Conservation (phyloP, 2,888 invertebrate species). For the Coremacera marginata region DNA sequence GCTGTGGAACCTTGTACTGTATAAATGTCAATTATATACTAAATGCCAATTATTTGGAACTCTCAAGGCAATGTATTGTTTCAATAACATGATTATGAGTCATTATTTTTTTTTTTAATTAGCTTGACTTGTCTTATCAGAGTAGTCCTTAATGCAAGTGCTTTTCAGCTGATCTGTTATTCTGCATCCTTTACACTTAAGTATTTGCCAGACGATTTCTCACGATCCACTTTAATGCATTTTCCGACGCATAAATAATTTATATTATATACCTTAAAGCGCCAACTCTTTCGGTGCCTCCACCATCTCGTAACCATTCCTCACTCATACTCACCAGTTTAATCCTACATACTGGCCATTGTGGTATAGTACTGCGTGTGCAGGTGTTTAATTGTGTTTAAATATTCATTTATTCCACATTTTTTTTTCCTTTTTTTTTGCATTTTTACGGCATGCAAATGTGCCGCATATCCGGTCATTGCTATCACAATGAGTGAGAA, state of each 20-base stretch:
- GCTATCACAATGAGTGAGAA: neutral
- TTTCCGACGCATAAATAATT: neutral
- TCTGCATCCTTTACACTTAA: too few species aligned
- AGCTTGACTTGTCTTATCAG: too few species aligned
- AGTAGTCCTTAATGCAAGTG: too few species aligned
- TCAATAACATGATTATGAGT: too few species aligned
- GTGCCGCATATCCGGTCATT: neutral
- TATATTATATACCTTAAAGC: neutral
- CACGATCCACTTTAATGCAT: neutral
- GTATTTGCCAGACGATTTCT: neutral
- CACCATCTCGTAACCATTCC: neutral
- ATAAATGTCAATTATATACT: too few species aligned
- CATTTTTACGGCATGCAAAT: neutral
- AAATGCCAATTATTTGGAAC: too few species aligned
- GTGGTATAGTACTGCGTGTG: neutral
- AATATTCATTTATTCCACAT: neutral
- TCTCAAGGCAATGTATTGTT: too few species aligned
- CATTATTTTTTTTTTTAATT: too few species aligned
- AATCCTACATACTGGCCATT: neutral
- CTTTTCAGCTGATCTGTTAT: too few species aligned
- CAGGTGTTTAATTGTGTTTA: conserved; percentile 6
- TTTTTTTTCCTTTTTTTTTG: neutral
- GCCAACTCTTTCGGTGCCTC: neutral
- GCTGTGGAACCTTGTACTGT: too few species aligned
- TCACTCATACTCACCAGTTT: neutral